Evolutionary conservation across 2,113 vertebrate species (phyloP), one percentile per base, ranked within the genome.

Genomic region (Calyptommatus sinebrachiatus): DNA sequence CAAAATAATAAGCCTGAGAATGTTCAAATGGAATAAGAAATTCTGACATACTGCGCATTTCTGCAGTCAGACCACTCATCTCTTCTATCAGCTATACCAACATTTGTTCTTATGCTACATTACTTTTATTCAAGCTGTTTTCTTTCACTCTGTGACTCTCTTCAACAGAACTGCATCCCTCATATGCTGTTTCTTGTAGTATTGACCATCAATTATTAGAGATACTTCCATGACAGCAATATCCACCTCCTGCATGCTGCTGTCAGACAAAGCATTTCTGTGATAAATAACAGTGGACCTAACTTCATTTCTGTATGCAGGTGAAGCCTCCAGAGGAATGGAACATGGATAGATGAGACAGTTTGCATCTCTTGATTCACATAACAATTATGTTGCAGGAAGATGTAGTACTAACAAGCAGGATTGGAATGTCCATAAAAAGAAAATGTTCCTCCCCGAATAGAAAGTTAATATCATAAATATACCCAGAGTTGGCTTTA

Each of bases 121-220:
- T 10, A 10, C 12, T 53, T 71, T 4, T 6, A 26, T 26, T 50
- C 4, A 4, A 7, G n/a, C 16, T 26, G 12, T 26, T 31, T 74
- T 46, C 26, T 7, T 80, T 35, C 41, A 46, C 73, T 26, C 60
- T 60, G 10, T 26, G 35, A 41, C 41, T 61, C 61, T 29, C 41
- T 9, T 24, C 6, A 77, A 96, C 18, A 4, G 96, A 91, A 90
- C 68, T 95, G 93, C 62, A 83, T 93, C 77, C 84, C 87, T 41
- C 92, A 95, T 88, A 87, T 94, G 89, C 80, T 95, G 1, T 95
- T 96, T 86, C 86, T 96, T 65, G 63, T 96, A 77, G 89, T 96
- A 70, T 91, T 96, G 77, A 86, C 95, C 89, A 83, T 96, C 85
- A 96, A 95, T 92, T 96, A 95, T 84, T 94, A 95, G 88, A 92